Base-by-base conservation (phyloP, 1,140 invertebrate species). In the Scaptodrosophila lebanonensis region DNA sequence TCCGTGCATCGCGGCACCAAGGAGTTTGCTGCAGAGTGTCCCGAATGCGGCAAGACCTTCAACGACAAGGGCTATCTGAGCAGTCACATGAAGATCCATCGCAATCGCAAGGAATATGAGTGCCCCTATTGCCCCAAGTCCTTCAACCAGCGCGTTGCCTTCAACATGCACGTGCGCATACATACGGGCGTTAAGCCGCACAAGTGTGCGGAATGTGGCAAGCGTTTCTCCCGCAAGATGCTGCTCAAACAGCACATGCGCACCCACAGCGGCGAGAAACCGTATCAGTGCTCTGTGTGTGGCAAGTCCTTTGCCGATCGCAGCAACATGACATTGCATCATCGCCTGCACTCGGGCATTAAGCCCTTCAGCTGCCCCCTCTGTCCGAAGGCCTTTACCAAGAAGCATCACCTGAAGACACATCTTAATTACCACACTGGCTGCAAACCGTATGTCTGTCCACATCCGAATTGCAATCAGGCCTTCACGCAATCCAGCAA, bases 341-440 rank as follows among this genome's bases (percentile, higher is more conserved):
- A 93, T 57, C 88, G 93, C 47, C 86, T 95, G 3, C 94, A 95
- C 71, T 93, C 93, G 44, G 93, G 93, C 18, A 91, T 95, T 17
- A 95, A 96, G 66, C 96, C 96, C 0, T 97, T 97, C 85, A 91
- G 93, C 16, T 97, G 96, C 75, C 91, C 91, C 1, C 86, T 95
- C 1, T 98, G 96, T 77, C 91, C 93, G 2, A 94, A 97, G 59
- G 92, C 94, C 1, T 97, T 97, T 86, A 94, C 95, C 20, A 96
- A 95, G 87, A 94, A 94, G 64, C 92, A 94, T 66, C 93, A 94
- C 67, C 88, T 95, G 6, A 94, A 95, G 84, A 95, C 94, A 0
- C 95, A 95, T 85, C 89, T 95, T 17, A 95, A 95, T 79, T 94
- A 93, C 60, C 93, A 93, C 70, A 93, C 92, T 0, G 93, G 93